Conservation (phyloP, 1,140 invertebrate genomes). For the Asbolus verrucosus region DNA sequence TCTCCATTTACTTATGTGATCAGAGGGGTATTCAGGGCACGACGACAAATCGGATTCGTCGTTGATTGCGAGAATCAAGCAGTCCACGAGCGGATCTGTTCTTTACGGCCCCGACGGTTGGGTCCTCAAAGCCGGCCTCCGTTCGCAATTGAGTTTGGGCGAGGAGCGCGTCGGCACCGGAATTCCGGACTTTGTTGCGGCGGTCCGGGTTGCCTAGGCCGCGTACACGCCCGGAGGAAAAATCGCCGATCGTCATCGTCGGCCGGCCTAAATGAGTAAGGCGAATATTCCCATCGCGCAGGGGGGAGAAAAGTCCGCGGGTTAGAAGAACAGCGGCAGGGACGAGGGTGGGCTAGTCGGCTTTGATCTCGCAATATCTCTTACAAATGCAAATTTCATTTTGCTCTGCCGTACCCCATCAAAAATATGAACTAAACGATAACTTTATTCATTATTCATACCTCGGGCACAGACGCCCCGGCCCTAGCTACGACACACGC, state of each 20-base stretch:
- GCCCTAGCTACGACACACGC: conserved; percentile 36
- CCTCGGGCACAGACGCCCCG: conserved; percentile 58
- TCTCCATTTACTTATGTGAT: conserved; percentile 39
- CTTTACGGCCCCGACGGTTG: no score
- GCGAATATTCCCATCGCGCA: no score
- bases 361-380: conserved; percentile 66
- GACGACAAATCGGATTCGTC: conserved; percentile 47
- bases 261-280: no score
- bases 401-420: conserved; percentile 64
- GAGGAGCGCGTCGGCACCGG: no score
- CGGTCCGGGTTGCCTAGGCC: background rate
- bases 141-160: conserved; percentile 18
- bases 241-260: conserved; percentile 1
- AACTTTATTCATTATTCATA: conserved; percentile 67
- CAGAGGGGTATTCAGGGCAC: conserved; percentile 45
- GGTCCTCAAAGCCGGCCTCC: conserved; percentile 4
- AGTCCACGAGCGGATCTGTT: conserved; percentile 18
- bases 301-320: background rate
- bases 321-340: conserved; percentile 21
- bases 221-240: conserved; percentile 28
- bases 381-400: conserved; percentile 67
- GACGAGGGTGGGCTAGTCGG: conserved; percentile 48
- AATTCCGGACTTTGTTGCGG: conserved; percentile 33
- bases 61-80: conserved; percentile 47
- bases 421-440: conserved; percentile 68